Percentiles rank a stretch among this genome's conserved stretches.
phyloP scores from a whole-genome alignment of 2,113 vertebrate species.

The Nothobranchius furzeri region DNA sequence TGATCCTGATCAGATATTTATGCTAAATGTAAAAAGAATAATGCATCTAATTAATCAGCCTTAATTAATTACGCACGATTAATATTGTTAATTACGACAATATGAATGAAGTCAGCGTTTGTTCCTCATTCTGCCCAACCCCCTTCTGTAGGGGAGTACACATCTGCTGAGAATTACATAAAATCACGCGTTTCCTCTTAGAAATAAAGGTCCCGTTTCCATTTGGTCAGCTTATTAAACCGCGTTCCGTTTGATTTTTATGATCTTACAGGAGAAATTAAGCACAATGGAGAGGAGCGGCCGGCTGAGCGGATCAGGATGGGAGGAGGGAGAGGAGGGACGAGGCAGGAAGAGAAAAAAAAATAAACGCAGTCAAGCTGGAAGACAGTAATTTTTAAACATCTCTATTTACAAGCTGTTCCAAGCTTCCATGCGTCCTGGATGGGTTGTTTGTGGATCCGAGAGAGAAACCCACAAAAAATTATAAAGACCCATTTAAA shows the following conservation, averaged over 20 bases:
- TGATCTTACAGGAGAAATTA: conserved; percentile 44
- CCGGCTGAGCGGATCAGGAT: conserved; percentile 41
- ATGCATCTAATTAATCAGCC: conserved; percentile 41
- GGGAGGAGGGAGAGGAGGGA: conserved; percentile 60
- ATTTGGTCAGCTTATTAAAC: conserved; percentile 49
- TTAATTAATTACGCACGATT: conserved; percentile 63
- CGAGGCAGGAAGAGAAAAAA: conserved; percentile 50
- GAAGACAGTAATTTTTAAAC: conserved; percentile 55
- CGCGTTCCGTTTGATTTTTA: conserved; percentile 24
- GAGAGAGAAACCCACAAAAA: not conserved
- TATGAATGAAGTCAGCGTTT: conserved; percentile 29
- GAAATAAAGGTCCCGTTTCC: not conserved
- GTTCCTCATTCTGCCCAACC: conserved; percentile 33
- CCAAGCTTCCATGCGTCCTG: conserved; percentile 1
- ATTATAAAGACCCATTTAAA: too few species aligned
- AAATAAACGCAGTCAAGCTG: conserved; percentile 18
- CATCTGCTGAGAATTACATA: not conserved
- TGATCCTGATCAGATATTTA: not conserved
- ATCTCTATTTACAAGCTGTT: conserved; percentile 25
- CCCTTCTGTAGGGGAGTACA: conserved; percentile 10
- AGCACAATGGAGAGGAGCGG: conserved; percentile 55
- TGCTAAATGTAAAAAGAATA: not conserved
- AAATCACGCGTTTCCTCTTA: not conserved
- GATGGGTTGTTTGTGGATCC: not conserved
- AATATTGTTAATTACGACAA: conserved; percentile 53